Evolutionary conservation across 2,888 invertebrate genomes (phyloP).

Genomic region (Antheraea assamensis): DNA sequence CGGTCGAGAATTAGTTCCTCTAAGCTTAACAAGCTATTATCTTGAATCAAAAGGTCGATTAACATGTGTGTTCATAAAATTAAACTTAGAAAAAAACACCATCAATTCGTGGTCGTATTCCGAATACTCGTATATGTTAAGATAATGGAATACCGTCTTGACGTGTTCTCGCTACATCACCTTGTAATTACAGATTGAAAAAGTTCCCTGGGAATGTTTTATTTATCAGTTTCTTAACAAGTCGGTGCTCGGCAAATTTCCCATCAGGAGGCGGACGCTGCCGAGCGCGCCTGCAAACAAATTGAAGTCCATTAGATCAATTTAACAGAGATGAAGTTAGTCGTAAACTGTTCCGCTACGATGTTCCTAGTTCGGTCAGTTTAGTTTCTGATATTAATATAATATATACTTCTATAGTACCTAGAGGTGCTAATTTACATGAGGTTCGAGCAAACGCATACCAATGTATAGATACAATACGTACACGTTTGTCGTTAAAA

Average conservation of each 20-base stretch:
- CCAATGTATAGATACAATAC: background rate
- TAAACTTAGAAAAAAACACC: too few species aligned
- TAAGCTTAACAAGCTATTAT: too few species aligned
- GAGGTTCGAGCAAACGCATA: too few species aligned
- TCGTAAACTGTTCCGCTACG: background rate
- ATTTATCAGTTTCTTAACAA: background rate
- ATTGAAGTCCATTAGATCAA: constrained; percentile 13
- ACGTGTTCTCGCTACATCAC: background rate
- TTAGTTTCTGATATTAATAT: background rate
- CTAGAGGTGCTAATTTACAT: too few species aligned
- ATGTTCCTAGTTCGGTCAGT: background rate
- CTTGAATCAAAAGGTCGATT: too few species aligned
- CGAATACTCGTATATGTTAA: background rate
- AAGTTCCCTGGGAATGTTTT: background rate
- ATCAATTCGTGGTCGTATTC: too few species aligned
- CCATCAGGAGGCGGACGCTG: background rate
- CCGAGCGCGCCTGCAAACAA: constrained; percentile 1
- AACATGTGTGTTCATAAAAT: too few species aligned
- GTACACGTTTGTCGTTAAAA: background rate
- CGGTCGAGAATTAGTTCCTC: too few species aligned
- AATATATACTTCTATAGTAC: background rate
- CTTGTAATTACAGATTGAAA: background rate
- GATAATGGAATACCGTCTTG: background rate
- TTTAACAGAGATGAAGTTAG: constrained; percentile 6
- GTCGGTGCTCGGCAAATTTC: background rate